phyloP scores from a whole-genome alignment of 2,113 vertebrate genomes.

The Gymnogyps californianus region DNA sequence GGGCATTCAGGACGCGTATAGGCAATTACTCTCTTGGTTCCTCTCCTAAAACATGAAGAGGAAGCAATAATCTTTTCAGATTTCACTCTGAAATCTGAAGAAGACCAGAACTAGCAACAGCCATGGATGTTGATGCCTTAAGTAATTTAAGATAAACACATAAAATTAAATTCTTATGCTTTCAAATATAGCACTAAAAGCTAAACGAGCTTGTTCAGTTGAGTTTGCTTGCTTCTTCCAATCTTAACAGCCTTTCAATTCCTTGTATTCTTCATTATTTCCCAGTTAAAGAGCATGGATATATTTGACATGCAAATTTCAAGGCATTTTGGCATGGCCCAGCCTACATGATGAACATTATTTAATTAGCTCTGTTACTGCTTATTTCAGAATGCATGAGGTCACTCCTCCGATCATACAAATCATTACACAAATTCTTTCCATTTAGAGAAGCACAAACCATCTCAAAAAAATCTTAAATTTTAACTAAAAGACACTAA shows the following conservation, averaged over 20 bases:
- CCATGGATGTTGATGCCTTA: not conserved
- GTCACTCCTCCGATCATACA: slow-evolving; percentile 35
- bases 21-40: not conserved
- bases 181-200: not conserved
- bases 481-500: slow-evolving; percentile 1
- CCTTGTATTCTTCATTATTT: not conserved
- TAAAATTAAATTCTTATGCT: not conserved
- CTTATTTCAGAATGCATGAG: slow-evolving; percentile 37
- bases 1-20: not conserved
- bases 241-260: not conserved
- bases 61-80: not conserved
- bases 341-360: not conserved
- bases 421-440: slow-evolving; percentile 47
- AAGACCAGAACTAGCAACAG: not conserved
- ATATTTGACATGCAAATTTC: slow-evolving; percentile 19
- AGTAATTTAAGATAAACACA: not conserved
- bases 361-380: slow-evolving; percentile 43
- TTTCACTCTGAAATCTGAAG: not conserved
- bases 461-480: not conserved
- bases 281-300: not conserved
- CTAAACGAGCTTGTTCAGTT: not conserved
- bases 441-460: slow-evolving; percentile 42
- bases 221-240: not conserved
- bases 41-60: not conserved
- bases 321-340: slow-evolving; percentile 14